Percentiles rank a stretch among this genome's conserved stretches.
These are phyloP conservation scores for Pseudoatta argentina DNA, from an alignment of 1,140 invertebrate species.

Conservation along the genomic window DNA sequence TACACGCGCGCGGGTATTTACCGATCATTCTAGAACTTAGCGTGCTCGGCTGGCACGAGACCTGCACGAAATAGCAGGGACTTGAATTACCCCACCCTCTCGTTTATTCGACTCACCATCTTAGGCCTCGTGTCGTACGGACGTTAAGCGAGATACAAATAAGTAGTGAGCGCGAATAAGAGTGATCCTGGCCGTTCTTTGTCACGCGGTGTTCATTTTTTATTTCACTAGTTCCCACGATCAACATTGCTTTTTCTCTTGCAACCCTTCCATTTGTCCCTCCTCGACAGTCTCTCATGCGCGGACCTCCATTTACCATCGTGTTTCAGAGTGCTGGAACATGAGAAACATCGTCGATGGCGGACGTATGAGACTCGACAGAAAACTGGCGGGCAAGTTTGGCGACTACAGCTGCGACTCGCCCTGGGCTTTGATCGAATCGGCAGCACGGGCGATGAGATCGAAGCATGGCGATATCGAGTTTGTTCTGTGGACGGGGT, in stretches of 20 bases:
- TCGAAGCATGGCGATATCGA: slow-evolving; percentile 93
- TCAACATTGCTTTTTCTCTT: not conserved
- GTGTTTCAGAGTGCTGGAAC: slow-evolving; percentile 85
- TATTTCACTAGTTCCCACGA: slow-evolving; percentile 5
- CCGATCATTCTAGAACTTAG: slow-evolving; percentile 70
- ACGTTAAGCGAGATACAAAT: slow-evolving; percentile 62
- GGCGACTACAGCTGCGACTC: slow-evolving; percentile 96
- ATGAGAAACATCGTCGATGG: slow-evolving; percentile 77
- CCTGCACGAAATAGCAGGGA: slow-evolving; percentile 57
- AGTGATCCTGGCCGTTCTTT: not conserved
- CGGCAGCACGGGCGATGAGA: slow-evolving; percentile 93
- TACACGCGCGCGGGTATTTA: slow-evolving; percentile 54
- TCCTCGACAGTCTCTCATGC: not conserved
- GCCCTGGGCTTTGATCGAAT: slow-evolving; percentile 94
- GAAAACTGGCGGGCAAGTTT: slow-evolving; percentile 88
- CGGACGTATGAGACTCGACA: slow-evolving; percentile 81
- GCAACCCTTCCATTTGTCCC: not conserved
- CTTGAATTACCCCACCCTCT: slow-evolving; percentile 60
- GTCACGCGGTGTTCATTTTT: slow-evolving; percentile 3
- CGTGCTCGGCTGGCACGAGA: slow-evolving; percentile 64
- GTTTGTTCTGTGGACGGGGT: slow-evolving; percentile 98
- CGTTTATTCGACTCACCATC: not conserved
- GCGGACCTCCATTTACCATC: not conserved
- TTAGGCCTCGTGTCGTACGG: slow-evolving; percentile 57
- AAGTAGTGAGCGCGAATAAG: not conserved